A percentile compares a stretch with the other conserved stretches of the same genome.
These are phyloP conservation scores for Eledona agricola DNA, from an alignment of 2,888 invertebrate genomes.

Conservation along the genomic window DNA sequence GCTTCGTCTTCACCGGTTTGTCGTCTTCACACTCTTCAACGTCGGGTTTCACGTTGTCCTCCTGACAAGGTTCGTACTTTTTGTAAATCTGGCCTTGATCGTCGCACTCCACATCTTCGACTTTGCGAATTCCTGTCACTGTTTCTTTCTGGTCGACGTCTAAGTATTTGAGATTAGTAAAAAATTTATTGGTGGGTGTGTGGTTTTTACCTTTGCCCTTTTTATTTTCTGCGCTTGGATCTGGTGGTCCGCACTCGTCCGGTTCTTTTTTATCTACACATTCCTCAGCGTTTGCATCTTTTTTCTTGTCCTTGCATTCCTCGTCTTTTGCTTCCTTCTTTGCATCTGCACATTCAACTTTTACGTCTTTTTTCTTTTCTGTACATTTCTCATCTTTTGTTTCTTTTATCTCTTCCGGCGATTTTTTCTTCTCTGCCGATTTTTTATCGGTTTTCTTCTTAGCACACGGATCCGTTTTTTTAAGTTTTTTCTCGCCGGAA, in stretches of 20 bases:
- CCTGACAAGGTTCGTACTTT: constrained; percentile 2
- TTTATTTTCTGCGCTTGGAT: too few relatives aligned
- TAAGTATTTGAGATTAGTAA: too few relatives aligned
- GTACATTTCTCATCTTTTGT: constrained; percentile 1
- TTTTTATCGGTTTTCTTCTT: neutral
- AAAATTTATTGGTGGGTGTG: too few relatives aligned
- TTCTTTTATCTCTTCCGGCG: neutral
- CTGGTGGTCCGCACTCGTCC: too few relatives aligned
- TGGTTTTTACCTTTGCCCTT: too few relatives aligned
- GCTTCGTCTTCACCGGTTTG: neutral
- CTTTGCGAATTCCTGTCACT: constrained; percentile 13
- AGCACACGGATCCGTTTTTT: neutral
- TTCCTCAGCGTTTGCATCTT: neutral
- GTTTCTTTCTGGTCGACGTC: too few relatives aligned
- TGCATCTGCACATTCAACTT: neutral
- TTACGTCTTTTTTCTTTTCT: constrained; percentile 1
- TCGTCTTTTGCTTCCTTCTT: neutral
- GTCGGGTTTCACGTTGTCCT: neutral
- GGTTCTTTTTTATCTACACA: constrained; percentile 18
- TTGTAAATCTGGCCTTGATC: neutral
- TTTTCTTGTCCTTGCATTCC: neutral
- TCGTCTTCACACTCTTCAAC: neutral
- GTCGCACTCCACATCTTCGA: neutral
- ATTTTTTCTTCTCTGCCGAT: neutral
- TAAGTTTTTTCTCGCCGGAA: too few relatives aligned